phyloP scores from a whole-genome alignment of 2,797 vertebrate species.

The Cichlasoma orientale region DNA sequence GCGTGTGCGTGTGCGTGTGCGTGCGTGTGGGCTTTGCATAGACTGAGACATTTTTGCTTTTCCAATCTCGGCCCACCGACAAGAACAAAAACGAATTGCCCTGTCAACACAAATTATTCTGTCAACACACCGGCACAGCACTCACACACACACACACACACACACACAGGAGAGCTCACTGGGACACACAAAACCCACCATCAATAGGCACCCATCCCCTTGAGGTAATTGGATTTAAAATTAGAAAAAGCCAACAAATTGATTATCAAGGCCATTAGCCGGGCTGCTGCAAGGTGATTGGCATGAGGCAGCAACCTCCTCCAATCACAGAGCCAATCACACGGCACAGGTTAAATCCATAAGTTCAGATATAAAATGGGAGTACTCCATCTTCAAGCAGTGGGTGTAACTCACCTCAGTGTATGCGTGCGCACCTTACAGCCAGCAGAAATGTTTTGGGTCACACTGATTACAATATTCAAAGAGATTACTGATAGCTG shows the following conservation, averaged over 20 bases:
- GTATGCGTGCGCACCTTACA: not conserved
- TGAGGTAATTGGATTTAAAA: conserved; percentile 73
- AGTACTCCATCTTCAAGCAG: not conserved
- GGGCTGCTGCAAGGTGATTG: conserved; percentile 51
- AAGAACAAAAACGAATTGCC: conserved; percentile 58
- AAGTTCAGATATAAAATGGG: not conserved
- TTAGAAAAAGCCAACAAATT: conserved; percentile 63
- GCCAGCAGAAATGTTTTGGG: not conserved
- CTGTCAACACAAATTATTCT: conserved; percentile 62
- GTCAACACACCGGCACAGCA: conserved; percentile 33
- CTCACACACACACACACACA: conserved; percentile 9
- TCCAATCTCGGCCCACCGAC: conserved; percentile 43
- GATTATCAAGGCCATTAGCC: conserved; percentile 63
- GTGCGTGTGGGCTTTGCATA: not conserved
- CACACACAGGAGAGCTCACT: not conserved
- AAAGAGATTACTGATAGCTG: not conserved
- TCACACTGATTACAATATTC: accelerated
- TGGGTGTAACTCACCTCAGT: not conserved
- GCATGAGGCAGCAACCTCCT: not conserved
- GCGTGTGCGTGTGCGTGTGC: not conserved
- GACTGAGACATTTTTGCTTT: not conserved
- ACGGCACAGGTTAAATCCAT: conserved; percentile 21
- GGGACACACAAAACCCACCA: conserved; percentile 22
- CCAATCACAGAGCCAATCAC: conserved; percentile 22
- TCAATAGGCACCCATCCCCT: conserved; percentile 12